Evolutionary conservation across 2,797 vertebrate species (phyloP).

Genomic region (Lycodopsis pacificus): DNA sequence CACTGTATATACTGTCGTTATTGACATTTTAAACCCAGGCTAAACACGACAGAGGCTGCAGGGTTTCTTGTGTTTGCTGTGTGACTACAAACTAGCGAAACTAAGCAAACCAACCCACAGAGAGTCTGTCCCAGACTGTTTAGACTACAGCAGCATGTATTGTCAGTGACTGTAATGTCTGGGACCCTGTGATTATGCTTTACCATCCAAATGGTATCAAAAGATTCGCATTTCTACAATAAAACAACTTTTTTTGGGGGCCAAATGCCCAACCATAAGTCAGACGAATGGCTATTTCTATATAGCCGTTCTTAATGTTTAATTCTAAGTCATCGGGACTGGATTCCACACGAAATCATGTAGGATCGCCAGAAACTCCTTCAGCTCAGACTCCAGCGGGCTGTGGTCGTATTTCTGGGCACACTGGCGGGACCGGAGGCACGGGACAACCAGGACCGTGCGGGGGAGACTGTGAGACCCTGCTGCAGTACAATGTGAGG

Average conservation of each 20-base stretch:
- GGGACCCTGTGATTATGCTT: constrained; percentile 15
- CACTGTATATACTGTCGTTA: background rate
- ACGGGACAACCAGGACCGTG: background rate
- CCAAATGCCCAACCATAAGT: background rate
- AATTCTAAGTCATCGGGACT: background rate
- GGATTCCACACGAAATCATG: background rate
- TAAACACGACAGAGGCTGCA: background rate
- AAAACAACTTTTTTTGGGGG: background rate
- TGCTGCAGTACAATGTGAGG: background rate
- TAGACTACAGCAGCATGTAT: constrained; percentile 35
- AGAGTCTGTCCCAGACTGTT: constrained; percentile 30
- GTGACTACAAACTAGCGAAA: constrained; percentile 19
- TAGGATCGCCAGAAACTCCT: background rate
- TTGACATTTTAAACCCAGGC: background rate
- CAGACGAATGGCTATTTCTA: background rate
- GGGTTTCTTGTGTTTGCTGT: constrained; percentile 12
- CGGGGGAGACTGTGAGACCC: background rate
- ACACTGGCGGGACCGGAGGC: too few relatives aligned
- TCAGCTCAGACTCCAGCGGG: background rate
- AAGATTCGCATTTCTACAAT: constrained; percentile 14
- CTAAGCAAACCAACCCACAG: constrained; percentile 28
- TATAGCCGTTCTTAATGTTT: background rate
- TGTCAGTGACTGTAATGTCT: constrained; percentile 33
- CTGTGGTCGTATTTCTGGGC: too few relatives aligned
- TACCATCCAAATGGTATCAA: background rate